These are phyloP conservation scores for Mallotus villosus DNA, from an alignment of 2,797 vertebrate species.

Conservation along the genomic window DNA sequence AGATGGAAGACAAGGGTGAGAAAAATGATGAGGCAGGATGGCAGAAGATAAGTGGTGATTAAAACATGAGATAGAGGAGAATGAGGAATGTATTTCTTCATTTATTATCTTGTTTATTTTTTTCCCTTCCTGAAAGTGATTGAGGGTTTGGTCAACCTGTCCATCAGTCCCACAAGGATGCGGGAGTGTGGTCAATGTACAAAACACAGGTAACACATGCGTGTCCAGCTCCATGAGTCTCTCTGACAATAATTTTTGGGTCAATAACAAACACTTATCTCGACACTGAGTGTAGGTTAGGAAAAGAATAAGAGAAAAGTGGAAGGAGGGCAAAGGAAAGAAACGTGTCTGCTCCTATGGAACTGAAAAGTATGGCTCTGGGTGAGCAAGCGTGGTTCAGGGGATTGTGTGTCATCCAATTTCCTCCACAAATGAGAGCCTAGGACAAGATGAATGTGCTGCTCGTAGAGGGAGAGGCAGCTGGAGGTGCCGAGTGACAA, in stretches of 20 bases:
- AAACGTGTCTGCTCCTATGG: slow-evolving; percentile 27
- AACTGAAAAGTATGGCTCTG: slow-evolving; percentile 58
- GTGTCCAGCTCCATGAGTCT: neutral
- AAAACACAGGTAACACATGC: neutral
- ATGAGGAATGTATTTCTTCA: slow-evolving; percentile 33
- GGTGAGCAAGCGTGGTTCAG: slow-evolving; percentile 44
- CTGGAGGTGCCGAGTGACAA: neutral
- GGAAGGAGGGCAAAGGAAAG: neutral
- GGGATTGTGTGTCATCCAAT: slow-evolving; percentile 45
- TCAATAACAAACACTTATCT: too few relatives aligned
- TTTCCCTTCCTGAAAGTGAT: slow-evolving; percentile 34
- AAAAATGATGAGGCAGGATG: slow-evolving; percentile 13
- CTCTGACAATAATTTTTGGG: too few relatives aligned
- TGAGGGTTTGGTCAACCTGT: slow-evolving; percentile 47
- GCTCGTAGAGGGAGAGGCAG: slow-evolving; percentile 1
- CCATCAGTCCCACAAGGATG: slow-evolving; percentile 49
- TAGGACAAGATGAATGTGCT: slow-evolving; percentile 20
- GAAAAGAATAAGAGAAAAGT: neutral
- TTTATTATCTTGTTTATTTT: slow-evolving; percentile 28
- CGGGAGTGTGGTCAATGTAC: slow-evolving; percentile 40
- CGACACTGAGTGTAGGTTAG: too few relatives aligned
- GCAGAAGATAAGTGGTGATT: neutral
- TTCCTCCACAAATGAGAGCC: slow-evolving; percentile 35
- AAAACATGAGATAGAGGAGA: slow-evolving; percentile 20
- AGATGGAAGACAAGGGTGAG: slow-evolving; percentile 35